These are phyloP conservation scores for Fistularia commersonii DNA, from an alignment of 2,797 vertebrate genomes.

Conservation along the genomic window DNA sequence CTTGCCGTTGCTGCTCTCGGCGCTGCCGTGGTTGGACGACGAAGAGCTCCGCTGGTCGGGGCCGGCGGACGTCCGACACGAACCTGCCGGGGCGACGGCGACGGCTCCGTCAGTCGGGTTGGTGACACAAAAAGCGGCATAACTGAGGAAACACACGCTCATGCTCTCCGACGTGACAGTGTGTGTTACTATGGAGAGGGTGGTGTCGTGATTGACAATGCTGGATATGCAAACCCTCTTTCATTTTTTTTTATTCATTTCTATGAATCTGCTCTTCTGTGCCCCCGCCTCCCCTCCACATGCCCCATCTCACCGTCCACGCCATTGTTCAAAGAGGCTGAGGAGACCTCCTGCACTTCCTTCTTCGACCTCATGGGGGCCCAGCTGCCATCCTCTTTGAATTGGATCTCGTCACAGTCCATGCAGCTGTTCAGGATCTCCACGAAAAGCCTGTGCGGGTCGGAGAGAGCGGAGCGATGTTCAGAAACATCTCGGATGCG, in stretches of 20 bases:
- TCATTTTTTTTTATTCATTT: conserved; percentile 13
- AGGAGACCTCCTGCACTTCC: conserved; percentile 91
- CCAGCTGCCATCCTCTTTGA: conserved; percentile 96
- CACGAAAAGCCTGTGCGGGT: conserved; percentile 91
- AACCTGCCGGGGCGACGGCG: conserved; percentile 43
- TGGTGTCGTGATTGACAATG: conserved; percentile 33
- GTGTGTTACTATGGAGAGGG: conserved; percentile 44
- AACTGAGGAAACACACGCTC: background rate
- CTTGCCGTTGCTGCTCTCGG: conserved; percentile 72
- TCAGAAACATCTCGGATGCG: no score
- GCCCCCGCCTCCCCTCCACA: background rate
- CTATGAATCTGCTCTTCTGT: conserved; percentile 1
- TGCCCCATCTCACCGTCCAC: conserved; percentile 80
- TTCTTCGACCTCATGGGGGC: conserved; percentile 97
- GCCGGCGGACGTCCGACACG: conserved; percentile 79
- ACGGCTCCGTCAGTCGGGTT: background rate
- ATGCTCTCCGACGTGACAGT: no score
- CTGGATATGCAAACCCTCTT: conserved; percentile 4
- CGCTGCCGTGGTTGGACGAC: conserved; percentile 53
- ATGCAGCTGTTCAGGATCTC: conserved; percentile 95
- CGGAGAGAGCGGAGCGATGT: no score
- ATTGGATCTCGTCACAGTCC: conserved; percentile 97
- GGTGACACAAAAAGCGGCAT: conserved; percentile 1
- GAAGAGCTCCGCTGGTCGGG: conserved; percentile 83
- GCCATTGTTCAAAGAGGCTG: conserved; percentile 78